These are phyloP conservation scores for Papilio gigon DNA, from an alignment of 2,888 invertebrate species.

Conservation along the genomic window DNA sequence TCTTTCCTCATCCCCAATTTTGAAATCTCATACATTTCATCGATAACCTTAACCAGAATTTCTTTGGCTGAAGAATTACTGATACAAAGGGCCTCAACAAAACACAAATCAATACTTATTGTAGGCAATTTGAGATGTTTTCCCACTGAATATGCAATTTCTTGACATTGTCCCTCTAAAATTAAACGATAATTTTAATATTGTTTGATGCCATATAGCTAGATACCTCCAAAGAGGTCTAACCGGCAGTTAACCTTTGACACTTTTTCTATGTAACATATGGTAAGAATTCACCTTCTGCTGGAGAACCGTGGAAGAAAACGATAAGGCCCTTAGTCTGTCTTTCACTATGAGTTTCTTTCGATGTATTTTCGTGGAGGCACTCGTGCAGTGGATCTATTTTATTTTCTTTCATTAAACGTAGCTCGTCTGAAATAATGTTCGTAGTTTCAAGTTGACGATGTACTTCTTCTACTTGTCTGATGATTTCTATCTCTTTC, in stretches of 20 bases:
- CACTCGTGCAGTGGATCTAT: conserved; percentile 69
- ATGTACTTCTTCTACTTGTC: too few relatives aligned
- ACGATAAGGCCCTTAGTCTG: conserved; percentile 66
- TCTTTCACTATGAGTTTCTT: conserved; percentile 51
- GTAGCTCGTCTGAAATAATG: conserved; percentile 62
- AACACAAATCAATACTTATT: conserved; percentile 76
- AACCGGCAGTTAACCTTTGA: too few relatives aligned
- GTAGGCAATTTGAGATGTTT: conserved; percentile 72
- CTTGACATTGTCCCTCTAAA: conserved; percentile 69
- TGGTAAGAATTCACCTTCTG: conserved; percentile 64
- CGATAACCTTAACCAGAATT: conserved; percentile 56
- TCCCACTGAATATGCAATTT: conserved; percentile 72
- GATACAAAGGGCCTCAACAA: conserved; percentile 71
- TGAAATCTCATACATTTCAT: conserved; percentile 61
- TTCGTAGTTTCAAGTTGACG: too few relatives aligned
- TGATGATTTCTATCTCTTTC: too few relatives aligned
- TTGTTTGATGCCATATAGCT: too few relatives aligned
- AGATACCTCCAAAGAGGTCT: too few relatives aligned
- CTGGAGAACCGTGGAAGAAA: conserved; percentile 72
- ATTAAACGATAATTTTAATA: not conserved
- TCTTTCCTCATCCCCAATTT: conserved; percentile 48
- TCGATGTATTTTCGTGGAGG: conserved; percentile 48
- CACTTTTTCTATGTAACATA: too few relatives aligned
- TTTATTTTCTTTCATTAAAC: conserved; percentile 57
- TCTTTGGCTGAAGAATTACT: conserved; percentile 58